Base-by-base conservation (phyloP, 37 sponge, comb jelly and placozoan species). In the Beroe forskalii region DNA sequence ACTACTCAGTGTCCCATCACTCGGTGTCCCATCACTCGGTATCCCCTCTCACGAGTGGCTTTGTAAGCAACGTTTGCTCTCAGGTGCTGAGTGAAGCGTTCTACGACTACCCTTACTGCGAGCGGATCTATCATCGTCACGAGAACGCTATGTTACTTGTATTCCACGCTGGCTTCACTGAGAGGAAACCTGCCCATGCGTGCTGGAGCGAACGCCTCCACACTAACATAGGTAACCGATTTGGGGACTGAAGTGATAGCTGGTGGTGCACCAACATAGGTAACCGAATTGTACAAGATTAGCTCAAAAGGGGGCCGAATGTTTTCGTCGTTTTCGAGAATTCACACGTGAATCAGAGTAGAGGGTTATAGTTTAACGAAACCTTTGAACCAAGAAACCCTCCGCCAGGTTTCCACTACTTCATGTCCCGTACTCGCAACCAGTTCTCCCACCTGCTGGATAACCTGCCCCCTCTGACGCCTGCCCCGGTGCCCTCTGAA, bases 381-480 rank as follows among this genome's bases (percentile, higher is more conserved):
- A n/a, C n/a, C n/a, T n/a, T n/a, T n/a, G n/a, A n/a, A n/a, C n/a
- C n/a, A n/a, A n/a, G n/a, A n/a, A n/a, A n/a, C n/a, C n/a, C n/a
- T n/a, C n/a, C n/a, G n/a, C n/a, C 66, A 63, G 66, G 86, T 3
- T 80, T 80, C 86, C 86, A 80, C 30, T 80, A 80, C 86, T 80
- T 80, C 86, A 41, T 80, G 30, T 80, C 86, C 2, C 37, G 86
- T n/a, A 80, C 86, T 1, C 12, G 35, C 48, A 48, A 80, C 55
- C 28, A 38, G 48, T 80, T 80, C 31, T 4, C 86, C 14, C 20
- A 22, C 1, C 44, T 80, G 30, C 23, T 80, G 6, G 44, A 41
- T 22, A 80, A 44, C 38, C 55, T 80, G 43, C 86, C 86, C 1
- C 86, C 86, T 2, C 55, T 80, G 30, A 80, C 86, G 1, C 86